A percentile compares a stretch with the other conserved stretches of the same genome.
These are phyloP conservation scores for Canis aureus DNA, from an alignment of 2,113 vertebrate genomes.

Conservation along the genomic window DNA sequence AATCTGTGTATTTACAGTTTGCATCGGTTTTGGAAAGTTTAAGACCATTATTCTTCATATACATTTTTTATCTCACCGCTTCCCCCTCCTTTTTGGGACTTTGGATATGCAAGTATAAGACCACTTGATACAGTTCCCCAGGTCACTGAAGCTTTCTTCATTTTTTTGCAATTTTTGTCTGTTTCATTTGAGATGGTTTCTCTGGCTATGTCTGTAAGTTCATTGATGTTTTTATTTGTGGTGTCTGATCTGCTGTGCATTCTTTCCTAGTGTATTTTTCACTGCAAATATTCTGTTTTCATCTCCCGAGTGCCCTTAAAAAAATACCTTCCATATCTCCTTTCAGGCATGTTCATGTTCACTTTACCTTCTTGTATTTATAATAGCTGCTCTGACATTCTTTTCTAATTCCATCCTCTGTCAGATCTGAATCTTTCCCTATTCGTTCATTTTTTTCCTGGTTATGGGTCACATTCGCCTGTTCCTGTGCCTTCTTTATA, in stretches of 20 bases:
- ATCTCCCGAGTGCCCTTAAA: background rate
- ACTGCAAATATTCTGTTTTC: background rate
- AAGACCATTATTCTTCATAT: background rate
- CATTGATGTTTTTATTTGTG: constrained; percentile 41
- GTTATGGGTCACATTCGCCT: background rate
- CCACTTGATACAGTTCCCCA: background rate
- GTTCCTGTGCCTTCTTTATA: constrained; percentile 8
- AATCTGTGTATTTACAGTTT: background rate
- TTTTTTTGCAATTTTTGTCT: background rate
- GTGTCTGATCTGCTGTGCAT: background rate
- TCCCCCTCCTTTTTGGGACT: background rate
- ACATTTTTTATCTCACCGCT: background rate
- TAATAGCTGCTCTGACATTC: constrained; percentile 19
- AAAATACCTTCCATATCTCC: background rate
- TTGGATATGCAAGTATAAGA: background rate
- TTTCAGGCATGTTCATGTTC: background rate
- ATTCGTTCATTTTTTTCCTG: background rate
- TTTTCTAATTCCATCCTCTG: constrained; percentile 13
- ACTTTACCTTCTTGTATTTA: background rate
- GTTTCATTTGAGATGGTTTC: constrained; percentile 35
- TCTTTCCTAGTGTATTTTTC: constrained; percentile 45
- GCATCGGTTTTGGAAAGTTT: background rate
- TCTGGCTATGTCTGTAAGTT: constrained; percentile 14
- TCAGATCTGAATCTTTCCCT: background rate
- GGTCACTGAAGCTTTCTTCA: background rate